Evolutionary conservation across 2,797 vertebrate genomes (phyloP).

Genomic region (Chiroxiphia lanceolata): DNA sequence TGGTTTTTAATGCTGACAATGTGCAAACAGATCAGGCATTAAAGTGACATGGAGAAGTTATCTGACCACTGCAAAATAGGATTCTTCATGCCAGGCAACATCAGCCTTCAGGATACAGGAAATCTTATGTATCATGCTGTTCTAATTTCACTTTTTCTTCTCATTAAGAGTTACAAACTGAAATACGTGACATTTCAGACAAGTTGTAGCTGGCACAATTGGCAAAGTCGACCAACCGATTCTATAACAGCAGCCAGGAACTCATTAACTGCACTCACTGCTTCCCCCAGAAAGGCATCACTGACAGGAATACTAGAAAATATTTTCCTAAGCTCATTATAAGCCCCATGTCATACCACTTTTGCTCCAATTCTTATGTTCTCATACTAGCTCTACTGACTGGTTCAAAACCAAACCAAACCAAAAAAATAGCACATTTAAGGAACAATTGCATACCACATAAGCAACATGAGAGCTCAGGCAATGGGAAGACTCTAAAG

Average conservation of each 20-base stretch:
- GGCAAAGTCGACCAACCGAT: neutral
- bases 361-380: neutral
- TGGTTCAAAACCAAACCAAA: neutral
- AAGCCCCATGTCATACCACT: neutral
- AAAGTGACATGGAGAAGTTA: neutral
- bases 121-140: accelerated
- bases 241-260: neutral
- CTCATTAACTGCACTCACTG: neutral
- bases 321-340: neutral
- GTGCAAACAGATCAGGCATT: accelerated
- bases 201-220: neutral
- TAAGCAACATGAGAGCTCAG: neutral
- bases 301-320: neutral
- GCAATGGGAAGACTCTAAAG: neutral
- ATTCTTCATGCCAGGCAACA: neutral
- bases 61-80: neutral
- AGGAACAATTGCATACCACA: neutral
- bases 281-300: neutral
- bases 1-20: neutral
- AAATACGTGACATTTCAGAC: neutral
- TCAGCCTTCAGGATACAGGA: neutral
- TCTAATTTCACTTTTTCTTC: neutral
- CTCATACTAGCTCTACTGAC: neutral
- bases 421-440: neutral
- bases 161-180: neutral